phyloP scores from a whole-genome alignment of 2,797 vertebrate species.

The Arrhamphus sclerolepis region DNA sequence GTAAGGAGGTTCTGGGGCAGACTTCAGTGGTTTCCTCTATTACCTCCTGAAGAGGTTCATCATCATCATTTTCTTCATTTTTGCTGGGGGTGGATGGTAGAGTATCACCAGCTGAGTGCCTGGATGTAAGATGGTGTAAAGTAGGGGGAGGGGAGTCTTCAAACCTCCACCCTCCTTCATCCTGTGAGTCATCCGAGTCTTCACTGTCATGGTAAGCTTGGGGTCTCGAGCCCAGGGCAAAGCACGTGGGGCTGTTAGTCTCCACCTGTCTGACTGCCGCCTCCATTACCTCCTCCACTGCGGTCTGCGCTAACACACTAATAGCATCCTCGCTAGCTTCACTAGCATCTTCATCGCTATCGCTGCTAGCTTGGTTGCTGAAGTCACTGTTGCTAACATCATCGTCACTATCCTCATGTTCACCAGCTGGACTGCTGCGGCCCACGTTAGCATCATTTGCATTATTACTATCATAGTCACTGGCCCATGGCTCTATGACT shows the following conservation, averaged over 20 bases:
- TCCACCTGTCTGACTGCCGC: slow-evolving; percentile 74
- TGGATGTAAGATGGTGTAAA: slow-evolving; percentile 27
- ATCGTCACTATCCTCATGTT: slow-evolving; percentile 22
- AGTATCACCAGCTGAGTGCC: slow-evolving; percentile 10
- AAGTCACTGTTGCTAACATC: slow-evolving; percentile 66
- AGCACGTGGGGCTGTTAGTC: neutral
- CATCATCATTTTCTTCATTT: slow-evolving; percentile 68
- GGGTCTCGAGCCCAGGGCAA: slow-evolving; percentile 8
- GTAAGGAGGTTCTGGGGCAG: neutral
- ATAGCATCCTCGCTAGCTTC: slow-evolving; percentile 62
- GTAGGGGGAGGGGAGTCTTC: slow-evolving; percentile 66
- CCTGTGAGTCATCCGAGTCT: slow-evolving; percentile 20
- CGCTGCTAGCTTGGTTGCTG: slow-evolving; percentile 32
- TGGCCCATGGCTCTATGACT: slow-evolving; percentile 46
- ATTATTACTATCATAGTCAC: slow-evolving; percentile 29
- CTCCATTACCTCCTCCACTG: slow-evolving; percentile 80
- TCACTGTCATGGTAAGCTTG: slow-evolving; percentile 49
- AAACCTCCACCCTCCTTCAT: slow-evolving; percentile 29
- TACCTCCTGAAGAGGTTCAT: slow-evolving; percentile 85
- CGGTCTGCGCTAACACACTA: slow-evolving; percentile 55
- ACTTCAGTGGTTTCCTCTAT: slow-evolving; percentile 36
- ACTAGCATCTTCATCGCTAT: slow-evolving; percentile 38
- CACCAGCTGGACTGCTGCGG: slow-evolving; percentile 3
- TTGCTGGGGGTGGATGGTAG: slow-evolving; percentile 14
- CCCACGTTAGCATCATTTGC: slow-evolving; percentile 43